Evolutionary conservation across 2,888 invertebrate genomes (phyloP).

Genomic region (Diaprepes abbreviatus): DNA sequence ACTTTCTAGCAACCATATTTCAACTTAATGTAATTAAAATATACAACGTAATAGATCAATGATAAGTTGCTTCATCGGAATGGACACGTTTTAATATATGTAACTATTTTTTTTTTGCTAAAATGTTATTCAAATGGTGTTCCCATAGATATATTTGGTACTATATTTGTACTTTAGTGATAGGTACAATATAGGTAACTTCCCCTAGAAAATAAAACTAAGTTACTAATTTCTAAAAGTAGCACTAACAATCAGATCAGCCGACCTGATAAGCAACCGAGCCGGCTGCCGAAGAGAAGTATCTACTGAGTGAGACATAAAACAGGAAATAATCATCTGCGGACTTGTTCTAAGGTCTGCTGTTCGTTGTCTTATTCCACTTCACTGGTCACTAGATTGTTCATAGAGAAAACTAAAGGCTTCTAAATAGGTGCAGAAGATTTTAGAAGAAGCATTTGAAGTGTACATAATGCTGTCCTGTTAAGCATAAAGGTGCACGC

Average conservation of each 20-base stretch:
- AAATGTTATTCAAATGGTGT: too few species aligned
- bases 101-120: too few species aligned
- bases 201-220: slow-evolving; percentile 7
- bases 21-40: too few species aligned
- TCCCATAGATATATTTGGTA: too few species aligned
- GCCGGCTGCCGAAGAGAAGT: slow-evolving; percentile 47
- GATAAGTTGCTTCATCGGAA: too few species aligned
- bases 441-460: slow-evolving; percentile 40
- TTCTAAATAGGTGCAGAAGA: slow-evolving; percentile 44
- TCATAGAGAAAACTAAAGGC: slow-evolving; percentile 39
- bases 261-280: slow-evolving; percentile 49
- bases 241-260: slow-evolving; percentile 46
- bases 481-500: slow-evolving; percentile 42
- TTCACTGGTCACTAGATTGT: slow-evolving; percentile 39
- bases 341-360: slow-evolving; percentile 25
- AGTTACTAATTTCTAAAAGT: slow-evolving; percentile 18
- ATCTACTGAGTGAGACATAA: slow-evolving; percentile 48
- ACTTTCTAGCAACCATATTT: too few species aligned
- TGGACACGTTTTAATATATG: too few species aligned
- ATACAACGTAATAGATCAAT: too few species aligned
- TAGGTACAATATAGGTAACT: too few species aligned
- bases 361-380: slow-evolving; percentile 26
- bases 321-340: slow-evolving; percentile 48
- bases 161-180: too few species aligned
- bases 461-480: slow-evolving; percentile 27